Percentiles rank a stretch among this genome's conserved stretches.
phyloP scores from a whole-genome alignment of 2,113 vertebrate species.

The Galbula dea region DNA sequence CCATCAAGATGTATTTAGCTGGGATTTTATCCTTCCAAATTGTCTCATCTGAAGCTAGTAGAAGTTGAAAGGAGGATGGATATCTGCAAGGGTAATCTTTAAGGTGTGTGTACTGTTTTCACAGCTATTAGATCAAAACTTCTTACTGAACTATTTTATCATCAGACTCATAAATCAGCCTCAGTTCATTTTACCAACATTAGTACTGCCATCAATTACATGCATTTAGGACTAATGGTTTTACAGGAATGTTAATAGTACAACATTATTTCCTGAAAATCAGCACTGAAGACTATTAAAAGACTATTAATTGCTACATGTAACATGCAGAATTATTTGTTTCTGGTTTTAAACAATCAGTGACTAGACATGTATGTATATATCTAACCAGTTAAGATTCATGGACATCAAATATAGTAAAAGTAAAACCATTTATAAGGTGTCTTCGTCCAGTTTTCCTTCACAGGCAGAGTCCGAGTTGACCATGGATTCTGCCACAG shows the following conservation, averaged over 20 bases:
- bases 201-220: slow-evolving; percentile 59
- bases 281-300: slow-evolving; percentile 29
- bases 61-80: slow-evolving; percentile 63
- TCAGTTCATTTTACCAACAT: slow-evolving; percentile 69
- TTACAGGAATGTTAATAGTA: slow-evolving; percentile 73
- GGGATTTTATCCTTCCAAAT: neutral
- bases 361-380: neutral
- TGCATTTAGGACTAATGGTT: slow-evolving; percentile 65
- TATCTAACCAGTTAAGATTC: neutral
- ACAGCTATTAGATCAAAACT: slow-evolving; percentile 67
- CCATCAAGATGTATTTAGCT: neutral
- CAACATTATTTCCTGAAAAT: slow-evolving; percentile 60
- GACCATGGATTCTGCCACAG: neutral
- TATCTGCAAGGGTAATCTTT: slow-evolving; percentile 62
- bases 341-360: slow-evolving; percentile 6
- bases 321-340: neutral
- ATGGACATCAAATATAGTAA: neutral
- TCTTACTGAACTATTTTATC: slow-evolving; percentile 65
- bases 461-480: neutral
- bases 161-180: slow-evolving; percentile 65
- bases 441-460: neutral
- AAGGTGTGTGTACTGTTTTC: slow-evolving; percentile 61
- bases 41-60: slow-evolving; percentile 14
- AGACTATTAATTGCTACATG: slow-evolving; percentile 20
- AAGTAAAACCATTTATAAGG: neutral